Evolutionary conservation across 2,797 vertebrate genomes (phyloP), one percentile per base, ranked within the genome.

Genomic region (Myiotriccus ornatus): DNA sequence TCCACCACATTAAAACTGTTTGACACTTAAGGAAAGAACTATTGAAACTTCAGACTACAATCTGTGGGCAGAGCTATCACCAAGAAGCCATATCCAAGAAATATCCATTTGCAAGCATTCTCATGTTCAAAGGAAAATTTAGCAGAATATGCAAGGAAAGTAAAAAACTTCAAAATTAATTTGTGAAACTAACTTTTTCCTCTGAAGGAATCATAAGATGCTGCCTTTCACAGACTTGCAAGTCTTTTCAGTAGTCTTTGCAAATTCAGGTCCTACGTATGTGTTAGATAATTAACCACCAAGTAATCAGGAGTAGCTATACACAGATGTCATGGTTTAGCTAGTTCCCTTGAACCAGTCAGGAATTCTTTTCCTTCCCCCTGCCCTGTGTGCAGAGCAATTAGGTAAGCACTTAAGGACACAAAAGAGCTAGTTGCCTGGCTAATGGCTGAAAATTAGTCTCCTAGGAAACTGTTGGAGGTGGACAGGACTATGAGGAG

Each of bases 91-190:
- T 6, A 4, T 65, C 37, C 30, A 67, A 27, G 30, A 93, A 75
- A 71, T 46, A 60, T 0, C 49, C 78, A 6, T 3, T 75, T 75
- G 24, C 43, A 64, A 63, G 10, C 0, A 0, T 71, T 64, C 14
- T 80, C 27, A 43, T 27, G 7, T 47, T 68, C 47, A 87, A 84
- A 83, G 14, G 34, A 94, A 83, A 71, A 43, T 78, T 81, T 35
- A 80, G 21, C 17, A 53, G 21, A 52, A 14, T 77, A 65, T n/a
- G 27, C 23, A 14, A 71, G 2, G 10, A 6, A 30, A 90, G 32
- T 6, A 0, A 87, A 76, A 86, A 85, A 34, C 17, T 70, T 85
- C 19, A 78, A 83, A 87, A 67, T 28, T 32, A 43, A 18, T 59
- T 60, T 50, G 9, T 49, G 86, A 68, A 37, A 49, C 25, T 57